Evolutionary conservation across 2,797 vertebrate genomes (phyloP), one percentile per base, ranked within the genome.

Genomic region (Astyanax mexicanus): DNA sequence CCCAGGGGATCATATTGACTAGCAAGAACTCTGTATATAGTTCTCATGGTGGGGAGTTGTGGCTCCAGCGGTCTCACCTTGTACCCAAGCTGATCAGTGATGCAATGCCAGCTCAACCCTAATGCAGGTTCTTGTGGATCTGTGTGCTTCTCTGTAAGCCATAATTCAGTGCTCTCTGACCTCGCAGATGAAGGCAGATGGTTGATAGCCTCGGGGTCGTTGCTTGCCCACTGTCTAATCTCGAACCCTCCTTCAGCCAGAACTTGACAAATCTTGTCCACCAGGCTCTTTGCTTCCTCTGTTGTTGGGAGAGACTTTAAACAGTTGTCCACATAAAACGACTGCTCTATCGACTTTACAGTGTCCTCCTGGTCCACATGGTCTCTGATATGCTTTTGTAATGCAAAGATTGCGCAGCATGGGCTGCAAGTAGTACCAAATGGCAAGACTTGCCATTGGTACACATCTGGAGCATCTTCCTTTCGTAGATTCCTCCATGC

Each of bases 361-460:
- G 7, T 54, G 21, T 11, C 23, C 23, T 55, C 5, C 9, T 19
- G 17, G 8, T 35, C 23, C 13, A 47, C 7, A 67, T 52, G 0
- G 4, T 29, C 17, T 68, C 6, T 51, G 15, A 51, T 17, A 21
- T 51, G n/a, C 3, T 11, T 35, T 5, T 68, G 65, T 2, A 52
- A 37, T 0, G 45, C 65, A 35, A 51, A 52, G 0, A 52, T 74
- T 2, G 65, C 65, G 51, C 79, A 74, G 45, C 70, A 74, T 4
- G 79, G 79, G 12, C 67, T 75, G 19, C 78, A 75, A 3, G 69
- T 68, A 0, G 62, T 77, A 8, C 61, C 69, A 54, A 80, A 69
- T 21, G 52, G 79, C 12, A 72, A 27, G 3, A 61, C 61, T 10
- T 60, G 40, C 69, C 73, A 76, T 4, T 72, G 40, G 4, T 60